Percentiles rank a stretch among this genome's conserved stretches.
Conservation (phyloP, 1,140 invertebrate genomes). For the Sarcophaga peregrina region DNA sequence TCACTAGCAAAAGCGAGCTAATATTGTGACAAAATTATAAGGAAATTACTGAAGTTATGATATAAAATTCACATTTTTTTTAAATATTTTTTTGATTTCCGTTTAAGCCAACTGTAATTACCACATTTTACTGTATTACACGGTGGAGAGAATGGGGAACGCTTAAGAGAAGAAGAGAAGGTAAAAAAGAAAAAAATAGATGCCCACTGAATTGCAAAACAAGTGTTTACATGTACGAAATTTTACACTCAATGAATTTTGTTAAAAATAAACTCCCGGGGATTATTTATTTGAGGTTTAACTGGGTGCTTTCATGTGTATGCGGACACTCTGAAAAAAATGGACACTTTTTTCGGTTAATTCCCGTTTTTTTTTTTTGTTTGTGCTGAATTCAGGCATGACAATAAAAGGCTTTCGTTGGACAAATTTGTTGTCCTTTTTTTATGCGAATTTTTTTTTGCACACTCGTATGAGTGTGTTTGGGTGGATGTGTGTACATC, state of each 20-base stretch:
- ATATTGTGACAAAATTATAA: too few relatives aligned
- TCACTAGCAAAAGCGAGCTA: too few relatives aligned
- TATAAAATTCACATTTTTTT: too few relatives aligned
- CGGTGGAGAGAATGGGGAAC: too few relatives aligned
- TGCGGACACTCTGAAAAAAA: neutral
- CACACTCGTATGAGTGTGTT: too few relatives aligned
- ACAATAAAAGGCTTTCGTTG: conserved; percentile 9
- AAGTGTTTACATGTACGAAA: conserved; percentile 19
- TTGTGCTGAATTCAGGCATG: neutral
- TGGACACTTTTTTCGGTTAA: neutral
- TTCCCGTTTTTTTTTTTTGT: neutral
- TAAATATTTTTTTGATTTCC: too few relatives aligned
- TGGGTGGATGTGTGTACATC: neutral
- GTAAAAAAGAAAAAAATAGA: neutral
- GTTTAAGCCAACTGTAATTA: too few relatives aligned
- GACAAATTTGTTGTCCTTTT: neutral
- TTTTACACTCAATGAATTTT: conserved; percentile 25
- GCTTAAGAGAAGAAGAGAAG: too few relatives aligned
- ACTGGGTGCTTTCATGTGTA: conserved; percentile 4
- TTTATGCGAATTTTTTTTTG: neutral
- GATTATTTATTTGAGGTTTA: conserved; percentile 23
- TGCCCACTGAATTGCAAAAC: neutral
- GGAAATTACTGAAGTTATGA: too few relatives aligned
- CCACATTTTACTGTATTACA: neutral
- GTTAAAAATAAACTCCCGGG: neutral